Evolutionary conservation across 2,797 vertebrate species (phyloP).

Genomic region (Triplophysa yarkandensis): DNA sequence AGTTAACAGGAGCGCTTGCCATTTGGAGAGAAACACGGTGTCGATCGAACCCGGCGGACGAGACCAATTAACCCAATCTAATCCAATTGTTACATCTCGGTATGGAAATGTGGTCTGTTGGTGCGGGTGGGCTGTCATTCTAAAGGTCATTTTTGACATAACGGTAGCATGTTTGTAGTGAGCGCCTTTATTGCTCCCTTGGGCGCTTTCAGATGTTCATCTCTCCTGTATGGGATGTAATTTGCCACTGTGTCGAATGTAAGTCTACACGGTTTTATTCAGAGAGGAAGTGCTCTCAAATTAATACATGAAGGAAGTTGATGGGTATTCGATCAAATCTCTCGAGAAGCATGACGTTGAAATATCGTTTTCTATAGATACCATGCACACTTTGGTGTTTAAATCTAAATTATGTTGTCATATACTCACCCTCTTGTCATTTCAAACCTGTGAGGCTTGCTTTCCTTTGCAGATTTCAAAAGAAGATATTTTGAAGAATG

Average conservation of each 20-base stretch:
- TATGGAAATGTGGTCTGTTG: slow-evolving; percentile 69
- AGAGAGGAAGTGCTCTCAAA: neutral
- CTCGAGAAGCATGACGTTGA: too few relatives aligned
- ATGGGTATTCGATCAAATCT: neutral
- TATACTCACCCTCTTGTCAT: too few relatives aligned
- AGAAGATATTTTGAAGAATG: too few relatives aligned
- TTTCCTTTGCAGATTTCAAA: too few relatives aligned
- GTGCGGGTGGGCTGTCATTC: slow-evolving; percentile 63
- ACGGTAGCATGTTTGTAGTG: slow-evolving; percentile 56
- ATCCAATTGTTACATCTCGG: slow-evolving; percentile 73
- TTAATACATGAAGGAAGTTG: neutral
- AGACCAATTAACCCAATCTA: slow-evolving; percentile 75
- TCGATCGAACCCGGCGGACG: slow-evolving; percentile 57
- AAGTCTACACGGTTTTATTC: slow-evolving; percentile 2
- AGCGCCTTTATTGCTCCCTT: slow-evolving; percentile 51
- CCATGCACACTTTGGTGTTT: neutral
- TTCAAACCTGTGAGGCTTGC: too few relatives aligned
- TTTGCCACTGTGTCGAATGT: slow-evolving; percentile 69
- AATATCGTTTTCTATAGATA: neutral
- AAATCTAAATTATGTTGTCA: neutral
- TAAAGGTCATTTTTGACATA: slow-evolving; percentile 75
- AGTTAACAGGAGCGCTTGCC: slow-evolving; percentile 38
- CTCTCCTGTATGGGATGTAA: slow-evolving; percentile 60
- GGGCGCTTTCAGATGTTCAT: slow-evolving; percentile 60
- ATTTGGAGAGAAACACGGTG: slow-evolving; percentile 60